Percentiles rank a stretch among this genome's conserved stretches.
These are phyloP conservation scores for Trissoscelio sp. DNA, from an alignment of 2,888 invertebrate genomes.

Conservation along the genomic window DNA sequence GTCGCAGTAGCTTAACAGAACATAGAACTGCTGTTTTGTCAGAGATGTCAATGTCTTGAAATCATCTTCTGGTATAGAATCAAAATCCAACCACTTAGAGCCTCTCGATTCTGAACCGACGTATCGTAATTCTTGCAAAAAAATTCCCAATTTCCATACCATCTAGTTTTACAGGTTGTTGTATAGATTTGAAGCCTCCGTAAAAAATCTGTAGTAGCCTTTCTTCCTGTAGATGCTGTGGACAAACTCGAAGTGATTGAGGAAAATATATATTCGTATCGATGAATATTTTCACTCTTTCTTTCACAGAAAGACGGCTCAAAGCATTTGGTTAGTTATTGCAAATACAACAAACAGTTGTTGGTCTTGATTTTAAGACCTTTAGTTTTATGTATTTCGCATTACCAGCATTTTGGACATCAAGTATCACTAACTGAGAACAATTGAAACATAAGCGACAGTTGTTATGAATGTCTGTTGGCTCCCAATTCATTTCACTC, in stretches of 20 bases:
- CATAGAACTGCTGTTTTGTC: slow-evolving; percentile 36
- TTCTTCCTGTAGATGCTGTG: slow-evolving; percentile 6
- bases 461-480: slow-evolving; percentile 3
- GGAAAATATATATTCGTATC: slow-evolving; percentile 19
- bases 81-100: neutral
- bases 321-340: neutral
- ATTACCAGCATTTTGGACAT: slow-evolving; percentile 3
- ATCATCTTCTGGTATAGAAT: slow-evolving; percentile 23
- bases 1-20: slow-evolving; percentile 30
- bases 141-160: slow-evolving; percentile 19
- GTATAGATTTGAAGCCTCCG: slow-evolving; percentile 17
- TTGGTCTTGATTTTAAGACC: slow-evolving; percentile 8
- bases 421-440: neutral
- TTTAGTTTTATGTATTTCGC: slow-evolving; percentile 3
- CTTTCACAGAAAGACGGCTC: slow-evolving; percentile 16
- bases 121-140: slow-evolving; percentile 7
- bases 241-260: slow-evolving; percentile 6
- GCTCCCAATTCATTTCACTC: slow-evolving; percentile 5
- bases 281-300: slow-evolving; percentile 19
- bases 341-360: slow-evolving; percentile 20
- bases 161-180: slow-evolving; percentile 19
- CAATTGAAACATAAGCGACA: slow-evolving; percentile 16
- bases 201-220: slow-evolving; percentile 6
- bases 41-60: slow-evolving; percentile 31
- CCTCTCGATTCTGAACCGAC: slow-evolving; percentile 1